Evolutionary conservation across 2,888 invertebrate genomes (phyloP), one percentile per base, ranked within the genome.

Genomic region (Drosophila imparisetae): DNA sequence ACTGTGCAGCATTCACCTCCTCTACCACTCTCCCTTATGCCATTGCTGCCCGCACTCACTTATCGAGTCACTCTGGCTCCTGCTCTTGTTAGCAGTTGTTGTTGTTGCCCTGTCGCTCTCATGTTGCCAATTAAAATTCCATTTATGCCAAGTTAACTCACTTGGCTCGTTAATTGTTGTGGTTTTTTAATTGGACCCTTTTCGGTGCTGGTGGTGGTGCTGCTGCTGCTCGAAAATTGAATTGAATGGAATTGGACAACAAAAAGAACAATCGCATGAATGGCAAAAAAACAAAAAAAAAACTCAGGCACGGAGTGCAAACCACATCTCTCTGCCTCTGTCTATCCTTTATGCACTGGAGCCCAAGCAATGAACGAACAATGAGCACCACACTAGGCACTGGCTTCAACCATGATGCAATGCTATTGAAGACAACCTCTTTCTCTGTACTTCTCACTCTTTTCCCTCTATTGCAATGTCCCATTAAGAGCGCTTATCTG

Each of bases 81-180:
- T 65, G 69, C 80, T 66, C 57, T 67, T 75, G 80, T 34, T 53
- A 15, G 75, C 75, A 68, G 67, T 64, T 74, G 34, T 54, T 72
- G 75, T 68, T 66, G 55, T 29, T 57, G 48, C 36, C 30, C 65
- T 68, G 72, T 54, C 68, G 68, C 76, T 75, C 86, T 87, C 80
- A 80, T 90, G 91, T 89, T 91, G 91, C 91, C 91, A 91, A 91
- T 91, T 91, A 91, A 91, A 91, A 88, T 91, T 91, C 90, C 91
- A 91, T 90, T 90, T 91, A 90, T 86, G 90, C 90, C 90, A 90
- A 90, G 90, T 90, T 90, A 90, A 90, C 89, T 91, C 90, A 91
- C 90, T 90, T 86, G 84, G 83, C 87, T 88, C 88, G 86, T 91
- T 91, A 91, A 91, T 91, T 91, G 91, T 88, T 90, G 91, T 91